Evolutionary conservation across 2,797 vertebrate species (phyloP), one percentile per base, ranked within the genome.

Genomic region (Natrix natrix): DNA sequence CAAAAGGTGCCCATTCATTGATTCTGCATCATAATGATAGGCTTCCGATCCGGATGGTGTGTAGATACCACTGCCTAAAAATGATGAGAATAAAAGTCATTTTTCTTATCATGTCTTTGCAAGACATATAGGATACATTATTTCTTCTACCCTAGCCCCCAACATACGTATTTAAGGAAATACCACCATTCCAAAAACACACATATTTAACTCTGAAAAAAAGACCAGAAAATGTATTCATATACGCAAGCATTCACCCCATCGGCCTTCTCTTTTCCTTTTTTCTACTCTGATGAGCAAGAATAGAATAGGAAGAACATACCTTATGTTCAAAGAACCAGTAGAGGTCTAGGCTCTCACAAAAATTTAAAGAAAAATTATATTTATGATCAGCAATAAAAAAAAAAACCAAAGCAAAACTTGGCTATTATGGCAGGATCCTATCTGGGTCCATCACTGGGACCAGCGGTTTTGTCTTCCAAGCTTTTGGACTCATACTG

Each of bases 31-130:
- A 55, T 97, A 98, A 94, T 95, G 93, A 88, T 97, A 97, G 0
- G 95, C n/a, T 74, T 54, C 94, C 91, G 97, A 87, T 48, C 94
- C 94, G 0, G 97, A 95, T 0, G 95, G 96, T 17, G 96, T 78
- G 0, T 97, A 98, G 94, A 98, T 97, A 57, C 97, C 97, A 0
- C 98, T 98, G 10, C 97, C 98, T 98, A 32, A 5, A 1, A 28
- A 92, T 16, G 20, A 95, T 10, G 10, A 32, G 74, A 74, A 90
- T 92, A 86, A 3, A 91, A 57, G 26, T 26, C 52, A 0, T 17
- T 52, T 59, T 1, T 43, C n/a, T 60, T 24, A 16, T 43, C 54
- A 59, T 89, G 5, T 59, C 1, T 59, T 92, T 26, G 0, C 92
- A 55, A 87, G 48, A n/a, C 22, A 63, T 8, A 7, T 14, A 37